These are phyloP conservation scores for Anser cygnoides DNA, from an alignment of 2,113 vertebrate species.

Conservation along the genomic window DNA sequence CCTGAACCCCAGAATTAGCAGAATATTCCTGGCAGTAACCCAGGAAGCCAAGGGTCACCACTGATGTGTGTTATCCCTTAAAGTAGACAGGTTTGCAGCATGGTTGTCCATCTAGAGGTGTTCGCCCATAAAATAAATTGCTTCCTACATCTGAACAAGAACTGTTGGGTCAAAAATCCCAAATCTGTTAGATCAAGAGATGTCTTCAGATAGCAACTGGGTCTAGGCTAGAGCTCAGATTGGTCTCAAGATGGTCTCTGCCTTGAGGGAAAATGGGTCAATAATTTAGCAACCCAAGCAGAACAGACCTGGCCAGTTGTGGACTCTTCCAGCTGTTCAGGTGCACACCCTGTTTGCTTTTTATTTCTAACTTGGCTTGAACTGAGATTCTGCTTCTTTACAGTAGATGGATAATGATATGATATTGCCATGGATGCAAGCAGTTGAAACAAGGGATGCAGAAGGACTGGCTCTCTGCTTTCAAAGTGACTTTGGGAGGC, in stretches of 20 bases:
- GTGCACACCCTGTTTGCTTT: accelerated
- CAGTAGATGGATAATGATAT: not conserved
- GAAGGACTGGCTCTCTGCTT: not conserved
- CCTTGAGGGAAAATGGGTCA: not conserved
- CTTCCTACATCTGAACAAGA: not conserved
- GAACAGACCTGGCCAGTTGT: not conserved
- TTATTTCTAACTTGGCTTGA: not conserved
- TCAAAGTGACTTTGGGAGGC: conserved; percentile 67
- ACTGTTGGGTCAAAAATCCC: accelerated
- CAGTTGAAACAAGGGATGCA: accelerated
- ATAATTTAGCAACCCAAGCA: not conserved
- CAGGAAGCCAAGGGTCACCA: not conserved
- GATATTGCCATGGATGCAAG: not conserved
- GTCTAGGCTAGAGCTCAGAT: not conserved
- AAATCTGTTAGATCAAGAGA: not conserved
- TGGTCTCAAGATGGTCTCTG: not conserved
- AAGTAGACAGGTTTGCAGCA: accelerated
- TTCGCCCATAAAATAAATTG: not conserved
- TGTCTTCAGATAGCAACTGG: not conserved
- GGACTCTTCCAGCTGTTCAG: not conserved
- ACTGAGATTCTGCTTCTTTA: not conserved
- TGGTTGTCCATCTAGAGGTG: not conserved
- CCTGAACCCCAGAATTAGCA: not conserved
- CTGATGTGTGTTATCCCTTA: not conserved
- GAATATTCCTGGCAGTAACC: no score